phyloP scores from a whole-genome alignment of 1,140 invertebrate species.

The Andricus grossulariae region DNA sequence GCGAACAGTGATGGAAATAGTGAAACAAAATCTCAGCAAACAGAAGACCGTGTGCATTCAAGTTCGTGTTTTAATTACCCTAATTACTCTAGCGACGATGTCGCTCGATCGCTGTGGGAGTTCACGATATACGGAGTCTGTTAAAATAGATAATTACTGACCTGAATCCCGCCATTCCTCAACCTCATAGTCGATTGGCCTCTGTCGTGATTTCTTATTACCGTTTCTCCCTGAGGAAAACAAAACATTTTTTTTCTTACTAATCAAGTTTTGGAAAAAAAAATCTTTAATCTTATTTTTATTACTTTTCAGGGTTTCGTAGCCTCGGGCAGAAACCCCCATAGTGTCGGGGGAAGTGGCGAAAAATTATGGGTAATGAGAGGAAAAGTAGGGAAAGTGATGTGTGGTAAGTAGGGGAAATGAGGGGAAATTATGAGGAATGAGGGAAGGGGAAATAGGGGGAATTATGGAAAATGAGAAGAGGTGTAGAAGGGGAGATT shows the following conservation, averaged over 20 bases:
- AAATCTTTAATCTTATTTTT: not conserved
- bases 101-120: slow-evolving; percentile 34
- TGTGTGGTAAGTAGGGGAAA: no score
- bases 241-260: not conserved
- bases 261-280: no score
- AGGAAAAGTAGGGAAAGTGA: no score
- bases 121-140: slow-evolving; percentile 23
- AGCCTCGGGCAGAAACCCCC: no score
- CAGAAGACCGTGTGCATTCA: not conserved
- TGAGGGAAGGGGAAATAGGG: no score
- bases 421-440: no score
- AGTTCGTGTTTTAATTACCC: slow-evolving; percentile 59
- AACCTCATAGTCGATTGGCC: slow-evolving; percentile 77
- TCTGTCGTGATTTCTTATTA: slow-evolving; percentile 66
- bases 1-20: not conserved
- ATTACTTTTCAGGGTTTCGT: no score
- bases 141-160: slow-evolving; percentile 62
- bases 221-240: slow-evolving; percentile 63
- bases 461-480: no score
- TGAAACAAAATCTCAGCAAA: not conserved
- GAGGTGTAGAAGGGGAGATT: no score
- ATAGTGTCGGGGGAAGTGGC: no score
- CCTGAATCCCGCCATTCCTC: slow-evolving; percentile 79
- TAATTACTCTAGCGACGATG: slow-evolving; percentile 57
- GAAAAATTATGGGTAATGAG: no score